These are phyloP conservation scores for Parnassius orleans DNA, from an alignment of 2,888 invertebrate species.

Conservation along the genomic window DNA sequence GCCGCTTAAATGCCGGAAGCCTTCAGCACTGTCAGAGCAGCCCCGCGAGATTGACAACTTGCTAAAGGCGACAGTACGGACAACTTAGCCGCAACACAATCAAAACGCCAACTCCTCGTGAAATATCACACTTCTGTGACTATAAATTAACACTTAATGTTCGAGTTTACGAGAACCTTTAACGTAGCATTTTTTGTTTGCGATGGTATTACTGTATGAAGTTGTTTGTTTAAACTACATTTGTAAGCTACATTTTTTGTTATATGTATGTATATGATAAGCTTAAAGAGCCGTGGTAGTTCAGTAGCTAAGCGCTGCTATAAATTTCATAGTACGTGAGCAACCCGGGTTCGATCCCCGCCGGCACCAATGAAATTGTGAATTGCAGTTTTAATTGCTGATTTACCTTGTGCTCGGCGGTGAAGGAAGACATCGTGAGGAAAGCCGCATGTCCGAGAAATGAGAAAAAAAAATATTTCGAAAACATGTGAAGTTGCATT, in stretches of 20 bases:
- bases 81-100: slow-evolving; percentile 28
- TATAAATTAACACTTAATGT: slow-evolving; percentile 23
- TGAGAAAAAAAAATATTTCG: no score
- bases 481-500: no score
- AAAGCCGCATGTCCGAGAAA: no score
- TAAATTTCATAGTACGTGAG: no score
- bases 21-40: slow-evolving; percentile 38
- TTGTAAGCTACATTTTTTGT: background rate
- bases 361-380: no score
- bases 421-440: no score
- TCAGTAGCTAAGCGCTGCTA: background rate
- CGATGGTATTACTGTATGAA: background rate
- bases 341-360: no score
- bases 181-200: slow-evolving; percentile 6
- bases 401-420: no score
- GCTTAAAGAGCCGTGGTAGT: no score
- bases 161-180: slow-evolving; percentile 1
- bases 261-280: no score
- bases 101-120: slow-evolving; percentile 44
- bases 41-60: slow-evolving; percentile 51
- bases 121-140: slow-evolving; percentile 44
- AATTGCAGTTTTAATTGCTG: no score
- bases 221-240: background rate
- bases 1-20: slow-evolving; percentile 57
- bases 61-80: slow-evolving; percentile 39